Percentiles rank a stretch among this genome's conserved stretches.
Evolutionary conservation across 2,797 vertebrate species (phyloP).

Genomic region (Intellagama lesueurii): DNA sequence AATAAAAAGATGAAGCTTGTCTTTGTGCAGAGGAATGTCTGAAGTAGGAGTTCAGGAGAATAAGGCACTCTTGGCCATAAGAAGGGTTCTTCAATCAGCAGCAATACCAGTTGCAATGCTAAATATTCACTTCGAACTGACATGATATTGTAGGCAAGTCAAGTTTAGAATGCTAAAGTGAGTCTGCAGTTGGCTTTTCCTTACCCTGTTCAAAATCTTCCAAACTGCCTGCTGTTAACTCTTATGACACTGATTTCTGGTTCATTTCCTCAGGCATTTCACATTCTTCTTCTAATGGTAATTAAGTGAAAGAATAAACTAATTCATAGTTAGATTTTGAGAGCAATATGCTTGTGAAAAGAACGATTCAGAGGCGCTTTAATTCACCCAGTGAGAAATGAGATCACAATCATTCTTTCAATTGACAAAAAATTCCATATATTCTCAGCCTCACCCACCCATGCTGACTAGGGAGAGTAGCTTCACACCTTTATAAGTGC

Average conservation of each 20-base stretch:
- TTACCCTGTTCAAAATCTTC: slow-evolving; percentile 36
- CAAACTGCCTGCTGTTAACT: slow-evolving; percentile 26
- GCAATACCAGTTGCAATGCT: slow-evolving; percentile 63
- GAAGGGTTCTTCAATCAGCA: slow-evolving; percentile 67
- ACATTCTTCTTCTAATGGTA: neutral
- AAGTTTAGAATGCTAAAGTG: slow-evolving; percentile 59
- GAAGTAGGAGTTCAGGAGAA: slow-evolving; percentile 60
- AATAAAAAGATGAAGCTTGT: slow-evolving; percentile 3
- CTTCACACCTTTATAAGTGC: no score
- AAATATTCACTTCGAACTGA: slow-evolving; percentile 62
- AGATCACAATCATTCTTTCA: neutral
- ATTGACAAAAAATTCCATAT: neutral
- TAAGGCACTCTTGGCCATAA: slow-evolving; percentile 47
- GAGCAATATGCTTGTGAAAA: neutral
- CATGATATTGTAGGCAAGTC: slow-evolving; percentile 45
- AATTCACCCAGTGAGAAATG: neutral
- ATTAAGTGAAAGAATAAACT: neutral
- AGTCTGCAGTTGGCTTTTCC: slow-evolving; percentile 38
- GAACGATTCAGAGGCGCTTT: neutral
- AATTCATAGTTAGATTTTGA: neutral
- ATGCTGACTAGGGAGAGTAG: neutral
- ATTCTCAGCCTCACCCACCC: neutral
- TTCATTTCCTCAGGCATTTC: neutral
- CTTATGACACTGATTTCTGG: neutral
- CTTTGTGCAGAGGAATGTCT: slow-evolving; percentile 42